Evolutionary conservation across 2,888 invertebrate genomes (phyloP).

Genomic region (Schrankia costaestrigalis): DNA sequence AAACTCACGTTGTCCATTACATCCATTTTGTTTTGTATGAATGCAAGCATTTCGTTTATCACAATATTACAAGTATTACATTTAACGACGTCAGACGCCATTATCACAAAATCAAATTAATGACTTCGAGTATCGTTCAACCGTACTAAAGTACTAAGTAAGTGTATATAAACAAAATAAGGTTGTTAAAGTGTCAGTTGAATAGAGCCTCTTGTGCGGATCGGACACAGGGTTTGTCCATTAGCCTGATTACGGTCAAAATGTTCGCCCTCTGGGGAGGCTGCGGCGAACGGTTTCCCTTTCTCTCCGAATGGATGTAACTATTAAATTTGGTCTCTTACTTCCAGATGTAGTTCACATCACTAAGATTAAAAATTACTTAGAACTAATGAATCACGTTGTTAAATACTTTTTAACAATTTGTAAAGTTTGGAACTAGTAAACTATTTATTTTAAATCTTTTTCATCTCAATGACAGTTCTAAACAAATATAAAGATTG

Average conservation of each 20-base stretch:
- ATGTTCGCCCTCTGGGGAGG: slow-evolving; percentile 57
- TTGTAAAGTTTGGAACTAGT: neutral
- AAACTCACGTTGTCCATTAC: too few relatives aligned
- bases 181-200: slow-evolving; percentile 59
- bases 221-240: slow-evolving; percentile 70
- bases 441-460: neutral
- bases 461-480: neutral
- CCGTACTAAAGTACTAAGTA: slow-evolving; percentile 48
- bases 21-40: too few relatives aligned
- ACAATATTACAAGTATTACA: too few relatives aligned
- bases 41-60: too few relatives aligned
- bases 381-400: neutral
- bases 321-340: slow-evolving; percentile 33
- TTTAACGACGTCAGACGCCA: too few relatives aligned
- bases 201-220: slow-evolving; percentile 58
- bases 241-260: slow-evolving; percentile 77
- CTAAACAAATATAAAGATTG: too few relatives aligned
- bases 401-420: too few relatives aligned
- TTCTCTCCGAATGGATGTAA: slow-evolving; percentile 39
- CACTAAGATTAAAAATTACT: slow-evolving; percentile 14
- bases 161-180: slow-evolving; percentile 60
- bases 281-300: slow-evolving; percentile 52
- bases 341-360: slow-evolving; percentile 14
- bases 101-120: too few relatives aligned
- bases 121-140: slow-evolving; percentile 29